A percentile compares a stretch with the other conserved stretches of the same genome.
Evolutionary conservation across 2,888 invertebrate species (phyloP).

Genomic region (Helicoverpa assulta): DNA sequence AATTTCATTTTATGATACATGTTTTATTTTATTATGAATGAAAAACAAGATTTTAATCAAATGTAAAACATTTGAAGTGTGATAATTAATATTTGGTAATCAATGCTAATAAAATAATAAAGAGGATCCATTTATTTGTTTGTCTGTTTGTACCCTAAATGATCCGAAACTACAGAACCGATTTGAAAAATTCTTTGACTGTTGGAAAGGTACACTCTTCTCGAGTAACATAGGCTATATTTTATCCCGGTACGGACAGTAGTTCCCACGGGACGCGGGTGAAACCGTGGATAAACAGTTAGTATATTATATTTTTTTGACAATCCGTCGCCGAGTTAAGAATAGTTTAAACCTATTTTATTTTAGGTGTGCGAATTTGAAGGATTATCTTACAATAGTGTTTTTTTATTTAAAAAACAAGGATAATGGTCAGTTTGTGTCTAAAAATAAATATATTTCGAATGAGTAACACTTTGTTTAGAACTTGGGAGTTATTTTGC

Average conservation of each 20-base stretch:
- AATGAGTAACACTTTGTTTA: neutral
- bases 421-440: conserved; percentile 4
- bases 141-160: no score
- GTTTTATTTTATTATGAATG: no score
- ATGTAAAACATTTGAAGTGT: neutral
- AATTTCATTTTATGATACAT: neutral
- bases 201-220: no score
- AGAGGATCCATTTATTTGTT: no score
- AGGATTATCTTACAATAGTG: neutral
- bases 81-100: neutral
- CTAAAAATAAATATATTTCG: neutral
- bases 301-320: neutral
- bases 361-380: neutral
- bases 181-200: no score
- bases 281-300: no score
- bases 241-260: no score
- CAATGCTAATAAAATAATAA: no score
- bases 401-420: conserved; percentile 12
- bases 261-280: no score
- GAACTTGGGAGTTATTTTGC: neutral
- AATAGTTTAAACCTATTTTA: neutral
- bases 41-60: neutral
- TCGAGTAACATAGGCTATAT: no score
- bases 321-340: neutral
- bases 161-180: no score